Base-by-base conservation (phyloP, 2,888 invertebrate species). In the Drosophila neotestacea region DNA sequence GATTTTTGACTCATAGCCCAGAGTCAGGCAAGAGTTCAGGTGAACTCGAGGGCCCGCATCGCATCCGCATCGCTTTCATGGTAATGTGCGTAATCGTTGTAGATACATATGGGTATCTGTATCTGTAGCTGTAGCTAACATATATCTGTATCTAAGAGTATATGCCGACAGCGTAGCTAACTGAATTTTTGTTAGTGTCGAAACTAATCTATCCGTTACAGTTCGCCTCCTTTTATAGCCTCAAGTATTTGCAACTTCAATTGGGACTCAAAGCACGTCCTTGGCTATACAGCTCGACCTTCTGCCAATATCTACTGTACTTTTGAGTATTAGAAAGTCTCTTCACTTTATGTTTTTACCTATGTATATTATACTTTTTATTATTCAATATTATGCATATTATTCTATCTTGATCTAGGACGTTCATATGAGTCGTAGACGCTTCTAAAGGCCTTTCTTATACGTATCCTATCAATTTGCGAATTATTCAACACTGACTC, bases 1-100 rank as follows among this genome's bases (percentile, higher is more conserved):
- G 85, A 78, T 84, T 86, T 85, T 86, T 88, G 88, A 86, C 70
- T 88, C 85, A 85, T 72, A 60, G 72, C 22, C 60, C 60, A 38
- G 13, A 64, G 60, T 38, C 58, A 59, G 70, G 44, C 46, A 56
- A 71, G 68, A 81, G 83, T 82, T 81, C 84, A 81, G 79, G 44
- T 77, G 64, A 50, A 30, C 38, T 47, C 27, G 39, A 60, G 74
- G 72, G 73, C 81, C 86, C 86, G 79, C 84, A 86, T 61, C 44
- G 61, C 51, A 55, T 86, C 83, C 87, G 81, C 70, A 81, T 77
- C 77, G 75, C 81, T 86, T 79, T 69, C 81, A 81, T 80, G 78
- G 72, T 66, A 78, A 76, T 78, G 73, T 72, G 75, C 78, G 62
- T 75, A 73, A 62, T 70, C 70, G 75, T 60, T 51, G 47, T 59